Percentiles rank a stretch among this genome's conserved stretches.
These are phyloP conservation scores for Melipona bicolor DNA, from an alignment of 2,888 invertebrate genomes.

Conservation along the genomic window DNA sequence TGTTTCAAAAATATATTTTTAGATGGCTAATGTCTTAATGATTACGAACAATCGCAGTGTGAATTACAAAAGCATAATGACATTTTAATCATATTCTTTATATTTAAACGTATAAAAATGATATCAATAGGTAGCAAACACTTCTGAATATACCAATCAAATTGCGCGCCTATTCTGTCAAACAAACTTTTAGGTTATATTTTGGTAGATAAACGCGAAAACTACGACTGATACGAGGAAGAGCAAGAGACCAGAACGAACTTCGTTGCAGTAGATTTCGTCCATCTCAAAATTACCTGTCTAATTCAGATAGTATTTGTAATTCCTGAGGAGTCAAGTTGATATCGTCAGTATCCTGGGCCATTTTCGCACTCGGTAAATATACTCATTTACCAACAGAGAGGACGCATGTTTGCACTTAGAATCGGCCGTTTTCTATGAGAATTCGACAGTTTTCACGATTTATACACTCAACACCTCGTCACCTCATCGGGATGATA, in stretches of 20 bases:
- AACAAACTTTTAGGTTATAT: conserved; percentile 70
- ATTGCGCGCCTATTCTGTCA: conserved; percentile 74
- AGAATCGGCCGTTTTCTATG: conserved; percentile 47
- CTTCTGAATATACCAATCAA: conserved; percentile 60
- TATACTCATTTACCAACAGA: conserved; percentile 63
- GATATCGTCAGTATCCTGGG: conserved; percentile 88
- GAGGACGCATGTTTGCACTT: conserved; percentile 68
- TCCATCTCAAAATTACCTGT: conserved; percentile 87
- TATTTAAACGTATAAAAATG: conserved; percentile 68
- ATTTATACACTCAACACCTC: conserved; percentile 53
- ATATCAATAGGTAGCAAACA: conserved; percentile 79
- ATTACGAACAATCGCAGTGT: not conserved
- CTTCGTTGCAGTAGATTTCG: conserved; percentile 3
- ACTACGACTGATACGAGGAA: conserved; percentile 1
- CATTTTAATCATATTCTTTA: conserved; percentile 59
- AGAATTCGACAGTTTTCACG: conserved; percentile 46
- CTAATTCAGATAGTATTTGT: conserved; percentile 93
- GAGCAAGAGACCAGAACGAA: conserved; percentile 4
- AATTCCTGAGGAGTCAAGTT: conserved; percentile 93
- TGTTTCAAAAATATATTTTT: not conserved
- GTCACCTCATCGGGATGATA: conserved; percentile 66
- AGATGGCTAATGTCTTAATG: not conserved
- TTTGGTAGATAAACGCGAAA: conserved; percentile 9
- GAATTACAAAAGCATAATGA: conserved; percentile 1
- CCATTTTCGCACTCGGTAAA: conserved; percentile 79